Conservation (phyloP, 2,113 vertebrate genomes). For the Neodon shergylaensis region DNA sequence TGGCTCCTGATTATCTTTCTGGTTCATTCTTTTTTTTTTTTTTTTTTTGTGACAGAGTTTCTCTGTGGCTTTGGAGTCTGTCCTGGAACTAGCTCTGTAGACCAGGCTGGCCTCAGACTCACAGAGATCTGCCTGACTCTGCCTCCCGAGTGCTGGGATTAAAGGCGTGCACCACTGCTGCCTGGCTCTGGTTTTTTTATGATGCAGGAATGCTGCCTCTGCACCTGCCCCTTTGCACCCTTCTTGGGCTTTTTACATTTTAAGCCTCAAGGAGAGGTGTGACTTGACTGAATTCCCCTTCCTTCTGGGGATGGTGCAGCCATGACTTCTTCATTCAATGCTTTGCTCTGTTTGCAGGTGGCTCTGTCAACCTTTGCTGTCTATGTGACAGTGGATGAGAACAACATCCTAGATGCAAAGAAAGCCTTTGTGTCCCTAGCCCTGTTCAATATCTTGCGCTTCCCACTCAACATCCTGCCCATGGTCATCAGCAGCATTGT, state of each 20-base stretch:
- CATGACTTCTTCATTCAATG: background rate
- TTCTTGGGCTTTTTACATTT: background rate
- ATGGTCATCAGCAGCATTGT: conserved; percentile 99
- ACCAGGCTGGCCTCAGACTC: too few relatives aligned
- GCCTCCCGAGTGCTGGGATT: too few relatives aligned
- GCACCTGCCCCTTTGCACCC: too few relatives aligned
- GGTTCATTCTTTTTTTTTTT: too few relatives aligned
- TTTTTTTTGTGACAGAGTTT: too few relatives aligned
- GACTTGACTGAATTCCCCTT: background rate
- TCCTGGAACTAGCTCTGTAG: too few relatives aligned
- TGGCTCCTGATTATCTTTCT: background rate
- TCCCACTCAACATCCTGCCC: conserved; percentile 95
- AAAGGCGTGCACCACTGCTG: too few relatives aligned
- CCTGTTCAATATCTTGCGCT: conserved; percentile 97
- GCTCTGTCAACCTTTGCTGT: conserved; percentile 92
- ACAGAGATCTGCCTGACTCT: too few relatives aligned
- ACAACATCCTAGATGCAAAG: conserved; percentile 92
- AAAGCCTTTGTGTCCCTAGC: conserved; percentile 95
- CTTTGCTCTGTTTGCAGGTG: conserved; percentile 79
- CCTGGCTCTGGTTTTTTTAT: background rate
- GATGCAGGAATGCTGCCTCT: background rate
- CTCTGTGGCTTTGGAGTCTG: too few relatives aligned
- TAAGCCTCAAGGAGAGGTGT: background rate
- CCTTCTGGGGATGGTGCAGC: too few relatives aligned
- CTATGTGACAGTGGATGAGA: conserved; percentile 87